These are phyloP conservation scores for Paralvinella palmiformis DNA, from an alignment of 1,140 invertebrate species.

Conservation along the genomic window DNA sequence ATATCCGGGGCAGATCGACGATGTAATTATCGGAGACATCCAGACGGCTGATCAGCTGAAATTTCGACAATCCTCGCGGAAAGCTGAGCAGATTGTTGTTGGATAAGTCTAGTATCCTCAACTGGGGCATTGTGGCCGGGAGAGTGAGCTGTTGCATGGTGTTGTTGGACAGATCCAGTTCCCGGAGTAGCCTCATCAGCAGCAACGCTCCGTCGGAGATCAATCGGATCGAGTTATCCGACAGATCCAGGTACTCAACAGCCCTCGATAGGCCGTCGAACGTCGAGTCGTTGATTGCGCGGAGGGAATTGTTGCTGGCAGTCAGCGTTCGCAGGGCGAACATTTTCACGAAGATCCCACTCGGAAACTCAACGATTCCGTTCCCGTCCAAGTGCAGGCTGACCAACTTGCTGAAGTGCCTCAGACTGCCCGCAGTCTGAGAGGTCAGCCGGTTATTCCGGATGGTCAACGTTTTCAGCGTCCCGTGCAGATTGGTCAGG, in stretches of 20 bases:
- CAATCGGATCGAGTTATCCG: not conserved
- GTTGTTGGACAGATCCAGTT: conserved; percentile 18
- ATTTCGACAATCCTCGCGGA: not conserved
- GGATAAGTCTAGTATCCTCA: conserved; percentile 12
- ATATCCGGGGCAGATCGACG: conserved; percentile 4
- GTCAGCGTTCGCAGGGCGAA: not conserved
- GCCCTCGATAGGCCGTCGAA: not conserved
- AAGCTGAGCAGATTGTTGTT: conserved; percentile 16
- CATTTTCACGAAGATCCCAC: not conserved
- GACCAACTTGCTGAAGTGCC: not conserved
- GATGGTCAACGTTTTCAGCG: not conserved
- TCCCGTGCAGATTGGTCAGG: not conserved
- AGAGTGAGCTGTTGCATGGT: not conserved
- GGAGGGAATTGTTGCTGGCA: not conserved
- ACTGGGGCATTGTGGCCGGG: conserved; percentile 3
- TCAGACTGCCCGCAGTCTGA: not conserved
- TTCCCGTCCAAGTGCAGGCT: conserved; percentile 5
- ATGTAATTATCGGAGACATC: conserved; percentile 1
- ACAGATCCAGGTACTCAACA: conserved; percentile 3
- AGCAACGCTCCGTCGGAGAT: not conserved
- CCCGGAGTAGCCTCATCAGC: not conserved
- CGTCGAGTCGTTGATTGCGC: not conserved
- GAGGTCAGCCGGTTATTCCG: not conserved
- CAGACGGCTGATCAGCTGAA: not conserved
- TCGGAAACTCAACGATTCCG: not conserved